Evolutionary conservation across 2,113 vertebrate genomes (phyloP).

Genomic region (Prionailurus bengalensis): DNA sequence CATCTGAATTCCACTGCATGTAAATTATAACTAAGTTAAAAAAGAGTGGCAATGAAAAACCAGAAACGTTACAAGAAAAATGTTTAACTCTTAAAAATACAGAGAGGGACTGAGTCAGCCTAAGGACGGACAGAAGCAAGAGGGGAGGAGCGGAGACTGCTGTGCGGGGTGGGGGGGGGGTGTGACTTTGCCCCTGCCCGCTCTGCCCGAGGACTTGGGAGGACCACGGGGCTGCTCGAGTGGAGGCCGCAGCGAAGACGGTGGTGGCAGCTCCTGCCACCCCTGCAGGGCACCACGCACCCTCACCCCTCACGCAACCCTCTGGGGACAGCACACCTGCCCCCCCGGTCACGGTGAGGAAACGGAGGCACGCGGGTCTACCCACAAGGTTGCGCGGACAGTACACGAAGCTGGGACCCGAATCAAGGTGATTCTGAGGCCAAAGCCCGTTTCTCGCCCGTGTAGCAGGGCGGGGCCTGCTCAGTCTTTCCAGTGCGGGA

Average conservation of each 20-base stretch:
- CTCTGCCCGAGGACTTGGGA: background rate
- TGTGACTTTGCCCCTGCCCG: too few relatives aligned
- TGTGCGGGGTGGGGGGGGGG: too few relatives aligned
- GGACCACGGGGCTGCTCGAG: fast-evolving
- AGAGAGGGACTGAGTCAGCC: background rate
- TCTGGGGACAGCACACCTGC: background rate
- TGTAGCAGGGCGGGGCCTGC: background rate
- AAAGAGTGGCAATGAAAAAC: background rate
- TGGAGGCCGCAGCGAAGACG: background rate
- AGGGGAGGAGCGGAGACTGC: background rate
- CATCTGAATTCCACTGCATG: background rate
- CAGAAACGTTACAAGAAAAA: background rate
- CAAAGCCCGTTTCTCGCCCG: background rate
- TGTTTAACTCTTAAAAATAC: background rate
- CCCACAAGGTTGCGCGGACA: background rate
- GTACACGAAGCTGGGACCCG: background rate
- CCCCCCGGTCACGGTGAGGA: background rate
- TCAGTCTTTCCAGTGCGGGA: too few relatives aligned
- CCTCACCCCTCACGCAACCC: background rate
- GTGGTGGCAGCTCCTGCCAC: background rate
- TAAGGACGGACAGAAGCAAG: background rate
- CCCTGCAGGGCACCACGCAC: too few relatives aligned
- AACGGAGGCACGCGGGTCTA: background rate
- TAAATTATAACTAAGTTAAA: background rate
- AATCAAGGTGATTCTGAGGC: background rate